Evolutionary conservation across 2,888 invertebrate species (phyloP).

Genomic region (Stenotaenia linearis): DNA sequence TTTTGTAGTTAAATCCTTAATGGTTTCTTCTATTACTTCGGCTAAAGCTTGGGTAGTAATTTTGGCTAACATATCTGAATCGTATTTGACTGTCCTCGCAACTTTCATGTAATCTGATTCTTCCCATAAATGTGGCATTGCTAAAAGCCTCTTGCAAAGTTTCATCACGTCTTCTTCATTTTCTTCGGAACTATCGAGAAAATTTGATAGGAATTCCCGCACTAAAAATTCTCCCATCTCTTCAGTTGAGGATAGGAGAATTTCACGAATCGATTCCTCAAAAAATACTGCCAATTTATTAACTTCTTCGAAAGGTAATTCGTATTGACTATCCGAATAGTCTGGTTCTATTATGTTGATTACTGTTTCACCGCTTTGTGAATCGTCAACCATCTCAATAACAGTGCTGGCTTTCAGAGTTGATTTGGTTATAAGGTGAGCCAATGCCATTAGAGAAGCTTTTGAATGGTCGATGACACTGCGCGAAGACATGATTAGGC

Average conservation of each 20-base stretch:
- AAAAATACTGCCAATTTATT: neutral
- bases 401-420: neutral
- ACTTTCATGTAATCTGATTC: neutral
- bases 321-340: neutral
- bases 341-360: neutral
- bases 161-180: neutral
- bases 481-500: neutral
- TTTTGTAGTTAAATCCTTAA: neutral
- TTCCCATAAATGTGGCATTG: neutral
- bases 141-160: neutral
- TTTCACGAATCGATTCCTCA: neutral
- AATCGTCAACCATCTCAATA: neutral
- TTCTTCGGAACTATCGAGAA: neutral
- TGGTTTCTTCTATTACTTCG: neutral
- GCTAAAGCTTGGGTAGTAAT: neutral
- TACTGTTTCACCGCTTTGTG: neutral
- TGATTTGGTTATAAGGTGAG: neutral
- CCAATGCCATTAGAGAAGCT: neutral
- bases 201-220: neutral
- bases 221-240: neutral
- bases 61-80: neutral
- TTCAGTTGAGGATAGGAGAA: neutral
- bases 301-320: neutral
- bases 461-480: neutral
- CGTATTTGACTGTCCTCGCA: neutral